Percentiles rank a stretch among this genome's conserved stretches.
These are phyloP conservation scores for Pollicipes pollicipes DNA, from an alignment of 1,140 invertebrate genomes.

Conservation along the genomic window DNA sequence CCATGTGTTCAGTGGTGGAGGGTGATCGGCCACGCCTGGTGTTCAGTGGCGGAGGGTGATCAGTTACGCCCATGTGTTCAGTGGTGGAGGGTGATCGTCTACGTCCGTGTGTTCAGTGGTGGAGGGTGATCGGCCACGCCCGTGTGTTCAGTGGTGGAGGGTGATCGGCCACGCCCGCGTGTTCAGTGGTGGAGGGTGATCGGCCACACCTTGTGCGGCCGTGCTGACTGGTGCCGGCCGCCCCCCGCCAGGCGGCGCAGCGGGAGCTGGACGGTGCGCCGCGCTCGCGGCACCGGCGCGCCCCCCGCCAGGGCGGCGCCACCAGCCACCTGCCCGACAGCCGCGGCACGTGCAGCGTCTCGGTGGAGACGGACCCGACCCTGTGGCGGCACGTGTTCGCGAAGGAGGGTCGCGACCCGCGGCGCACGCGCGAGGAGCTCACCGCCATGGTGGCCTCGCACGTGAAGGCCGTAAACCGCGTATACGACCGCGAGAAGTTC, in stretches of 20 bases:
- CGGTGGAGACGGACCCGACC: conserved; percentile 92
- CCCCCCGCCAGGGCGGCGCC: conserved; percentile 27
- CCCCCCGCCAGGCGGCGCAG: background rate
- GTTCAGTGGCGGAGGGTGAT: no score
- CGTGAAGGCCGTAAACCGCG: conserved; percentile 94
- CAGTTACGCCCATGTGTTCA: no score
- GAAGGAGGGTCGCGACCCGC: conserved; percentile 32
- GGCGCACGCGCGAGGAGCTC: conserved; percentile 90
- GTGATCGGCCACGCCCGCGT: no score
- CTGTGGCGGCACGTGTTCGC: conserved; percentile 79
- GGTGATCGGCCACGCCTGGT: no score
- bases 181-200: no score
- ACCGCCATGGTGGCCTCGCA: conserved; percentile 91
- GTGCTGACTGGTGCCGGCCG: no score
- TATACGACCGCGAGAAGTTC: conserved; percentile 89
- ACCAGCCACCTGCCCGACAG: conserved; percentile 44
- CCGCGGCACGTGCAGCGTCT: conserved; percentile 73
- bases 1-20: no score
- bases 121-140: no score
- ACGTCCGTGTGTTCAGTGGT: no score
- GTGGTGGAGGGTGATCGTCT: no score
- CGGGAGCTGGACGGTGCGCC: conserved; percentile 20
- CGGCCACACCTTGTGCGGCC: no score
- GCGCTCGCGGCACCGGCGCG: conserved; percentile 15
- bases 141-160: no score